These are phyloP conservation scores for Serrognathus titanus DNA, from an alignment of 2,888 invertebrate species.

Conservation along the genomic window DNA sequence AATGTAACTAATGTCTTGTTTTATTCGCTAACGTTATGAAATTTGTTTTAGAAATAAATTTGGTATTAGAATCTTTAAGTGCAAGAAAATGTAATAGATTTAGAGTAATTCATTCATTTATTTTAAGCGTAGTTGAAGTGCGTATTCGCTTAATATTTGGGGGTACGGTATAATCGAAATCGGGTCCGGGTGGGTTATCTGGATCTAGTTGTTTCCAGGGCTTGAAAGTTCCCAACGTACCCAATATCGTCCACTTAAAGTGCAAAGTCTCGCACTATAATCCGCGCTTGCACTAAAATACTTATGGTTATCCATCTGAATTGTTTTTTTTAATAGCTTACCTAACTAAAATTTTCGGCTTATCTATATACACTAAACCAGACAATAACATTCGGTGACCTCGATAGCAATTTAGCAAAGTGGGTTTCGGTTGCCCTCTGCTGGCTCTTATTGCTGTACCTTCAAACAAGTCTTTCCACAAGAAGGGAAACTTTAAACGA, in stretches of 20 bases:
- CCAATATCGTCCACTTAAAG: slow-evolving; percentile 64
- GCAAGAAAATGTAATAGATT: no score
- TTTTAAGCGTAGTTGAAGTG: slow-evolving; percentile 75
- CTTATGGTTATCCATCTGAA: neutral
- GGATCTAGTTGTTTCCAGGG: slow-evolving; percentile 56
- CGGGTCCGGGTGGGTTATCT: slow-evolving; percentile 46
- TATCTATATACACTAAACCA: slow-evolving; percentile 63
- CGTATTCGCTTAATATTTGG: slow-evolving; percentile 71
- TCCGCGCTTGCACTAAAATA: slow-evolving; percentile 42
- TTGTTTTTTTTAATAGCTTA: slow-evolving; percentile 38
- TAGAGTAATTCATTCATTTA: no score
- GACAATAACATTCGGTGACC: slow-evolving; percentile 70
- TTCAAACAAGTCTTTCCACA: slow-evolving; percentile 63
- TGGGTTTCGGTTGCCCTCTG: slow-evolving; percentile 59
- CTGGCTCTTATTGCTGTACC: slow-evolving; percentile 67
- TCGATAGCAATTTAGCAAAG: slow-evolving; percentile 66
- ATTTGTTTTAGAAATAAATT: no score
- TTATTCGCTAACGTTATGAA: no score
- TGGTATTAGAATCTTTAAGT: no score
- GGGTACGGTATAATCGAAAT: slow-evolving; percentile 60
- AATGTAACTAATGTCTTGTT: no score
- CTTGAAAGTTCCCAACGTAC: slow-evolving; percentile 70
- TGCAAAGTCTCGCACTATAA: slow-evolving; percentile 73
- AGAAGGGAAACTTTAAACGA: slow-evolving; percentile 68
- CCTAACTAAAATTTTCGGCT: slow-evolving; percentile 66